These are phyloP conservation scores for Caenorhabditis panamensis DNA, from an alignment of 2,888 invertebrate genomes.

Conservation along the genomic window DNA sequence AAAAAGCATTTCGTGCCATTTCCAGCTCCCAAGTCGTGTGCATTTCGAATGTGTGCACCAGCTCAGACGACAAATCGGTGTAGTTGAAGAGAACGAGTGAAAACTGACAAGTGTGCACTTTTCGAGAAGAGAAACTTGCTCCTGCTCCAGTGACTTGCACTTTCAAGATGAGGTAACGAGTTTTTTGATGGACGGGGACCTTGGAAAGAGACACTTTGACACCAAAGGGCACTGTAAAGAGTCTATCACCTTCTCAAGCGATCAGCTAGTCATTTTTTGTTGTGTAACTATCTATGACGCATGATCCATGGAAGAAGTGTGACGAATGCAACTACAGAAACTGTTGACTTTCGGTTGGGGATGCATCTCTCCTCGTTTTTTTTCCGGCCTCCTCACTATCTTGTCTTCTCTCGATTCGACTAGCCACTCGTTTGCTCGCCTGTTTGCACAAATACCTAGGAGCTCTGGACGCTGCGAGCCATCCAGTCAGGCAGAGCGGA, in stretches of 20 bases:
- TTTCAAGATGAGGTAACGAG: conserved; percentile 31
- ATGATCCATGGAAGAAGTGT: neutral
- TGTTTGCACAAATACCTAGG: conserved; percentile 53
- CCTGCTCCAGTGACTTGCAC: conserved; percentile 6
- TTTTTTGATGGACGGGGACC: too few relatives aligned
- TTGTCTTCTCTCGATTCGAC: too few relatives aligned
- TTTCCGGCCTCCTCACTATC: too few relatives aligned
- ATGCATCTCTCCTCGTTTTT: neutral
- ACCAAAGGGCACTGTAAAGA: neutral
- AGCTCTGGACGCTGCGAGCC: neutral
- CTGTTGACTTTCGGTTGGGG: conserved; percentile 33
- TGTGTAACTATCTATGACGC: neutral
- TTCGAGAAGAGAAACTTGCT: conserved; percentile 5
- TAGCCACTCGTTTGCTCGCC: conserved; percentile 19
- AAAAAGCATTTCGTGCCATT: conserved; percentile 15
- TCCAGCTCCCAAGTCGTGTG: conserved; percentile 18
- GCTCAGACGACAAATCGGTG: neutral
- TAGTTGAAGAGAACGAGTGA: conserved; percentile 12
- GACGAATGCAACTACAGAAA: neutral
- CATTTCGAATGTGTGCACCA: conserved; percentile 53
- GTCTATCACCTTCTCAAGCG: neutral
- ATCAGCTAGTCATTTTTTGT: neutral
- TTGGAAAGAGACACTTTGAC: neutral
- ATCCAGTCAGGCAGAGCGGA: conserved; percentile 1
- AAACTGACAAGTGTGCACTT: conserved; percentile 18